These are phyloP conservation scores for Myanophis thanlyinensis DNA, from an alignment of 2,113 vertebrate genomes.

Conservation along the genomic window DNA sequence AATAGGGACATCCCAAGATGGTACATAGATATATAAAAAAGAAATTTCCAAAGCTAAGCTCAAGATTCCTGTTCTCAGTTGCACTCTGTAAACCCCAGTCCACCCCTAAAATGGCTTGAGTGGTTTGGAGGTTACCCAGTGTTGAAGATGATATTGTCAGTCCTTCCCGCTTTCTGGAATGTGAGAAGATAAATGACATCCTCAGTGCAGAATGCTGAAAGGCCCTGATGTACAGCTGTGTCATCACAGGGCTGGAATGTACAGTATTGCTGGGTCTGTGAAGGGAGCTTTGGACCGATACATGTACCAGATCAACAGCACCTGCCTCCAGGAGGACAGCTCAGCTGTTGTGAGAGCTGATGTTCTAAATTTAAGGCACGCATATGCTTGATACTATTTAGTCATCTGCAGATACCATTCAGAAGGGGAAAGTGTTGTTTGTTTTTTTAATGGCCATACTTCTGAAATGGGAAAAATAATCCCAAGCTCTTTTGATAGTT, in stretches of 20 bases:
- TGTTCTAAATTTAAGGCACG: conserved; percentile 58
- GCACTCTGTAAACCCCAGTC: not conserved
- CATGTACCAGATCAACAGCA: conserved; percentile 38
- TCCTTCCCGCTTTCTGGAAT: conserved; percentile 19
- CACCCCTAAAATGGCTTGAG: not conserved
- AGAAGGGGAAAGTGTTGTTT: not conserved
- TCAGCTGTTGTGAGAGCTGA: conserved; percentile 66
- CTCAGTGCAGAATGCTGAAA: conserved; percentile 33
- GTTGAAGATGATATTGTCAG: not conserved
- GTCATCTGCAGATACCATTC: conserved; percentile 23
- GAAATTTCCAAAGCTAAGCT: not conserved
- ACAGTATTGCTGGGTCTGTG: conserved; percentile 30
- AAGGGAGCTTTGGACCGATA: conserved; percentile 42
- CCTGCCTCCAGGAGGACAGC: conserved; percentile 34
- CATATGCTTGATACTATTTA: conserved; percentile 55
- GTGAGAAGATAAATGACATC: conserved; percentile 46
- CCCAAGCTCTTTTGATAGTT: not conserved
- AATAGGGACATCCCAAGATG: not conserved
- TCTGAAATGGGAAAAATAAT: not conserved
- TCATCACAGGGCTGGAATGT: conserved; percentile 60
- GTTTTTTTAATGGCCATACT: not conserved
- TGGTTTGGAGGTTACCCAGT: not conserved
- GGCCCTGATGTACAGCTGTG: conserved; percentile 56
- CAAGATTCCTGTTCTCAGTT: not conserved
- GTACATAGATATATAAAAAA: not conserved